Conservation (phyloP, 1,140 invertebrate species). For the Cecropterus lyciades region DNA sequence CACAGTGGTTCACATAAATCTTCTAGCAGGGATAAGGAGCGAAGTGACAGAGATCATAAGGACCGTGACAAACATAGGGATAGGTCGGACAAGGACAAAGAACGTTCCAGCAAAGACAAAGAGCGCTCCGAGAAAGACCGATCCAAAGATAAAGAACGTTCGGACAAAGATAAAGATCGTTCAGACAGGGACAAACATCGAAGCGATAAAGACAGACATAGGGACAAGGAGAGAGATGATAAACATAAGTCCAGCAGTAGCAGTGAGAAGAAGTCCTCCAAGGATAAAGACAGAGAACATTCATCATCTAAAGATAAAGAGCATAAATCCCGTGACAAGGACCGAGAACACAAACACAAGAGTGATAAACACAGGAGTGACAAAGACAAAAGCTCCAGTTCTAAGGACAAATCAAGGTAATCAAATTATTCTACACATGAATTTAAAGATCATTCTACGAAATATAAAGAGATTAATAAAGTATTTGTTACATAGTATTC, state of each 20-base stretch:
- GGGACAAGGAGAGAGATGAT: constrained; percentile 56
- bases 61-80: constrained; percentile 81
- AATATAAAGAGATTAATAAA: no score
- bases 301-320: constrained; percentile 38
- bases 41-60: constrained; percentile 64
- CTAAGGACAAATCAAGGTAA: constrained; percentile 77
- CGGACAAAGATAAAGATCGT: constrained; percentile 82
- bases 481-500: no score
- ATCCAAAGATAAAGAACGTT: constrained; percentile 72
- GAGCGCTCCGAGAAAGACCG: constrained; percentile 80
- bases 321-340: constrained; percentile 67
- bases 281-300: constrained; percentile 37
- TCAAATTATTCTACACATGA: not conserved
- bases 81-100: constrained; percentile 81
- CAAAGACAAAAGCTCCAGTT: constrained; percentile 82
- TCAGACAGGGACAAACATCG: constrained; percentile 79
- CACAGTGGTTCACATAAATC: constrained; percentile 87
- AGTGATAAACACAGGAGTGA: constrained; percentile 82
- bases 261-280: constrained; percentile 38
- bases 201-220: constrained; percentile 80
- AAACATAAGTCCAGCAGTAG: constrained; percentile 78
- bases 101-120: constrained; percentile 80
- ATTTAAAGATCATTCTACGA: no score
- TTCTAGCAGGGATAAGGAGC: constrained; percentile 86
- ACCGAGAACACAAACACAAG: constrained; percentile 68